Evolutionary conservation across 2,113 vertebrate genomes (phyloP).

Genomic region (Nycticorax nycticorax): DNA sequence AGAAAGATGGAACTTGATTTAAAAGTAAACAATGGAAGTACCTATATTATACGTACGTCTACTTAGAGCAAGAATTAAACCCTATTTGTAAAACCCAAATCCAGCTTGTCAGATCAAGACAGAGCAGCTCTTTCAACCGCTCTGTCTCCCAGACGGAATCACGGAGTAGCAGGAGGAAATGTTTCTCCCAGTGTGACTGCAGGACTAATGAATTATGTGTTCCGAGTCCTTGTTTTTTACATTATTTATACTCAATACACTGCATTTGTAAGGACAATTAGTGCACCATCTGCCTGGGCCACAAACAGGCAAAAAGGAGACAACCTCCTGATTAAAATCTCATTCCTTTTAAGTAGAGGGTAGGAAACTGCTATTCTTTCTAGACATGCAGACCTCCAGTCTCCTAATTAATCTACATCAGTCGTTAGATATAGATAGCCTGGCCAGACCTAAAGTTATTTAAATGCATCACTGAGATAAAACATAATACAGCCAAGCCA

Average conservation of each 20-base stretch:
- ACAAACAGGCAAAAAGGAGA: conserved; percentile 4
- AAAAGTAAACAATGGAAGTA: not conserved
- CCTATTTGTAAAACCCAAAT: not conserved
- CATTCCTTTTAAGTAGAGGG: not conserved
- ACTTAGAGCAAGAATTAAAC: not conserved
- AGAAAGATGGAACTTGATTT: not conserved
- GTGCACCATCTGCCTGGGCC: conserved; percentile 3
- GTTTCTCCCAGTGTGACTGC: not conserved
- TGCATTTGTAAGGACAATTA: conserved; percentile 16
- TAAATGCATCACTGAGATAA: not conserved
- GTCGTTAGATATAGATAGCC: not conserved
- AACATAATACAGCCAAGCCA: not conserved
- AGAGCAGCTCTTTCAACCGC: not conserved
- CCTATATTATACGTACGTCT: not conserved
- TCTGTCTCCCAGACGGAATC: not conserved
- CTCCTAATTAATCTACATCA: conserved; percentile 35
- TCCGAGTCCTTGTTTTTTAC: not conserved
- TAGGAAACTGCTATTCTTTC: not conserved
- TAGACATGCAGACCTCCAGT: not conserved
- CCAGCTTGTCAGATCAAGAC: not conserved
- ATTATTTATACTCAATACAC: conserved; percentile 12
- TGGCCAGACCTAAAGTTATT: not conserved
- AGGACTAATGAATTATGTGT: not conserved
- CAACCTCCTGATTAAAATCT: conserved; percentile 15
- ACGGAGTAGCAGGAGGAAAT: not conserved